phyloP scores from a whole-genome alignment of 2,113 vertebrate genomes.

The Urocynchramus pylzowi region DNA sequence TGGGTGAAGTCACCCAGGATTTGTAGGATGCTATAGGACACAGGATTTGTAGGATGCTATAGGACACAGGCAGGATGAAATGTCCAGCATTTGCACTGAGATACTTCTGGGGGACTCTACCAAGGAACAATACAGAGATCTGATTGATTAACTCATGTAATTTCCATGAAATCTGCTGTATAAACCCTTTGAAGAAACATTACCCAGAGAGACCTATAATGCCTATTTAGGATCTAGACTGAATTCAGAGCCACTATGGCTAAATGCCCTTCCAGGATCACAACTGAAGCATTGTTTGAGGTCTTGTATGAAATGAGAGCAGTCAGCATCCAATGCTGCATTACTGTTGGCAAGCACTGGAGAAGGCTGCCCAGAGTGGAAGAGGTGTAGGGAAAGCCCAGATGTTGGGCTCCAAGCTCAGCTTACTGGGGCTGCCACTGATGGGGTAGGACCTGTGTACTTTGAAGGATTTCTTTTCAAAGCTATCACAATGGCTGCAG shows the following conservation, averaged over 20 bases:
- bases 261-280: background rate
- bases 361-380: background rate
- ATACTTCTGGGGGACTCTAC: background rate
- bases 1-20: fast-evolving
- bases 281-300: background rate
- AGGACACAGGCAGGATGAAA: background rate
- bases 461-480: background rate
- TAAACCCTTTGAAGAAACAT: background rate
- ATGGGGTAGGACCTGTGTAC: background rate
- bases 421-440: background rate
- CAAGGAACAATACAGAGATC: background rate
- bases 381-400: background rate
- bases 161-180: background rate
- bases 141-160: background rate
- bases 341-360: background rate
- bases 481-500: background rate
- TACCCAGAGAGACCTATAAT: background rate
- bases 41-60: background rate
- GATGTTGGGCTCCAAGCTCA: background rate
- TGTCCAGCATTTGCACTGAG: background rate
- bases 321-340: background rate
- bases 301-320: background rate
- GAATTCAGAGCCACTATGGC: background rate
- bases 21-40: background rate
- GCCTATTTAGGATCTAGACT: background rate